phyloP scores from a whole-genome alignment of 1,140 invertebrate genomes.

The Magallana angulata region DNA sequence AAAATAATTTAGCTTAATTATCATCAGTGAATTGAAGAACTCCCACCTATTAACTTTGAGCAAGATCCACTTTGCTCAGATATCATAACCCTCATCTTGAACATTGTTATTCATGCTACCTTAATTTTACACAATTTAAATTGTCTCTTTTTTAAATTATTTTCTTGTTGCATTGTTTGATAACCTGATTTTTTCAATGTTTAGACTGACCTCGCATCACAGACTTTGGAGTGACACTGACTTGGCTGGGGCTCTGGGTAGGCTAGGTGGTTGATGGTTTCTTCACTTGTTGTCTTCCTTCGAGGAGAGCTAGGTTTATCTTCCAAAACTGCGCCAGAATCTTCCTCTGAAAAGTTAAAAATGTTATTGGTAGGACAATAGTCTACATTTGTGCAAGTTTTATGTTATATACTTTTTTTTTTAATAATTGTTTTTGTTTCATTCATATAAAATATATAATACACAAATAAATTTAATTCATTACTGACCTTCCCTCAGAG shows the following conservation, averaged over 20 bases:
- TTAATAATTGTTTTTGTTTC: too few relatives aligned
- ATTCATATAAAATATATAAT: too few relatives aligned
- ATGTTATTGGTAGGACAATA: not conserved
- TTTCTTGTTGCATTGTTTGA: too few relatives aligned
- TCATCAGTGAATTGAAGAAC: too few relatives aligned
- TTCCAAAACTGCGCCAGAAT: not conserved
- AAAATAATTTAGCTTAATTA: too few relatives aligned
- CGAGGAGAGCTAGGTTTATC: constrained; percentile 3
- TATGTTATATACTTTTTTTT: not conserved
- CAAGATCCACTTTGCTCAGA: too few relatives aligned
- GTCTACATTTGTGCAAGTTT: not conserved
- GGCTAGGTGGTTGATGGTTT: constrained; percentile 44
- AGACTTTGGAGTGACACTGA: constrained; percentile 54
- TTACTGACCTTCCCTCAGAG: not conserved
- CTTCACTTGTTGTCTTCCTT: constrained; percentile 15
- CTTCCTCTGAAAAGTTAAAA: not conserved
- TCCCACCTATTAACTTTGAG: too few relatives aligned
- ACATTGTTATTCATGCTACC: too few relatives aligned
- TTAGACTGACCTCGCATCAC: constrained; percentile 61
- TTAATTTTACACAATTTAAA: too few relatives aligned
- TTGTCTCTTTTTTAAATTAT: too few relatives aligned
- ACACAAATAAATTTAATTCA: not conserved
- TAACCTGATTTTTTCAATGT: not conserved
- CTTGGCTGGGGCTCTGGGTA: constrained; percentile 50
- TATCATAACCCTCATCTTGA: too few relatives aligned